Conservation (phyloP, 2,888 invertebrate species). For the Callinectes sapidus region DNA sequence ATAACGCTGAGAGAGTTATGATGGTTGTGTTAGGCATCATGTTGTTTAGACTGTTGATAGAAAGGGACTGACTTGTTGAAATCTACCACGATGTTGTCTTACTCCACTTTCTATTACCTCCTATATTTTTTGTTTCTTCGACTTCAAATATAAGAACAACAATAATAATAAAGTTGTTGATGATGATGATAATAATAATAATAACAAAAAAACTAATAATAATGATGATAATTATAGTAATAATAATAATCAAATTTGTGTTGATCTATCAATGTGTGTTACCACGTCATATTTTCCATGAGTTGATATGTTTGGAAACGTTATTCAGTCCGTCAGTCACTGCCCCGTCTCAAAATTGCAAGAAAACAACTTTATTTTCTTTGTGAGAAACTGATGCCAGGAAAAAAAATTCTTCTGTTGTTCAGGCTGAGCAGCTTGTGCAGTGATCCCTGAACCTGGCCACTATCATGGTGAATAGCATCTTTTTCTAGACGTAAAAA, state of each 20-base stretch:
- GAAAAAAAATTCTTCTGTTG: background rate
- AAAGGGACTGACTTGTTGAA: background rate
- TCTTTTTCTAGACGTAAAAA: background rate
- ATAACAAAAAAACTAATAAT: too few species aligned
- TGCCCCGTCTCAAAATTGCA: background rate
- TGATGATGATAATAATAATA: background rate
- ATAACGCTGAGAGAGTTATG: background rate
- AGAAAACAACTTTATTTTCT: conserved; percentile 20
- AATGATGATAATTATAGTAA: too few species aligned
- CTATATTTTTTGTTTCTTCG: background rate
- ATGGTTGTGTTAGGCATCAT: background rate
- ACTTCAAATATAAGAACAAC: background rate
- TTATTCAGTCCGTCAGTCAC: background rate
- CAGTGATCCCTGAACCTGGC: background rate
- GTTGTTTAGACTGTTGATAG: background rate
- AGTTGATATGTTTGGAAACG: background rate
- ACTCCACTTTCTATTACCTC: background rate
- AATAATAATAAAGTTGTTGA: background rate
- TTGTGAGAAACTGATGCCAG: background rate
- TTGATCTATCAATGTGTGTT: background rate
- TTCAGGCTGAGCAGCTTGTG: conserved; percentile 17
- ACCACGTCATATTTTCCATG: background rate
- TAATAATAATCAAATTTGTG: background rate
- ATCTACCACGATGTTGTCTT: background rate
- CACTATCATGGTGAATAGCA: conserved; percentile 9